Evolutionary conservation across 2,113 vertebrate genomes (phyloP).

Genomic region (Camelus dromedarius): DNA sequence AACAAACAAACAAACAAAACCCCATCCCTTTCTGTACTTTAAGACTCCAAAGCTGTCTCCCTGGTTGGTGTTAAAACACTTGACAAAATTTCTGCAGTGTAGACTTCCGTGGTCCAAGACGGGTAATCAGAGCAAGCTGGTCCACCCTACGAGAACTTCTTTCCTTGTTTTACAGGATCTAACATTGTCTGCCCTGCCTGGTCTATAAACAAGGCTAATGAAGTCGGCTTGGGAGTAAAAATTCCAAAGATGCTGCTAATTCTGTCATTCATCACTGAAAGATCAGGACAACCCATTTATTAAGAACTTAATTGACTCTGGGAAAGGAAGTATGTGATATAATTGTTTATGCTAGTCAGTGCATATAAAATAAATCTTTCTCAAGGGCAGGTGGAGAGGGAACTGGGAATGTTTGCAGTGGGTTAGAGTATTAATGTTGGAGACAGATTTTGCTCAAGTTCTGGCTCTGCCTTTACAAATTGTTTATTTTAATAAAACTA

Average conservation of each 20-base stretch:
- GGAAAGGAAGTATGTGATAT: slow-evolving; percentile 25
- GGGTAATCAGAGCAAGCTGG: slow-evolving; percentile 56
- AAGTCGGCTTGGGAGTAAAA: slow-evolving; percentile 15
- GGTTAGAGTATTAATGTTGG: neutral
- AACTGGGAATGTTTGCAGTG: neutral
- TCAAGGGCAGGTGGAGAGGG: neutral
- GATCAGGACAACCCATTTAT: slow-evolving; percentile 11
- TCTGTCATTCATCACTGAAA: slow-evolving; percentile 31
- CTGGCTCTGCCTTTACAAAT: neutral
- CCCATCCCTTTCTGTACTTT: neutral
- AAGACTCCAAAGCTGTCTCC: slow-evolving; percentile 9
- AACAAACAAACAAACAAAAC: neutral
- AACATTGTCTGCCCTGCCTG: neutral
- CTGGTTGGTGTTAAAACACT: slow-evolving; percentile 67
- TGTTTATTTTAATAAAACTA: neutral
- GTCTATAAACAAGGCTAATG: neutral
- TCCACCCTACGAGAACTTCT: neutral
- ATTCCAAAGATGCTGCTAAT: neutral
- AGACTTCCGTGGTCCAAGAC: neutral
- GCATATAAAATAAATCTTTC: slow-evolving; percentile 62
- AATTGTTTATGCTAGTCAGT: slow-evolving; percentile 61
- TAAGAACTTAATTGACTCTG: slow-evolving; percentile 46
- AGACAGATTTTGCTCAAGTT: slow-evolving; percentile 21
- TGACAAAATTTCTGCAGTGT: slow-evolving; percentile 32
- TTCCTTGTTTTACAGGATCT: neutral